Evolutionary conservation across 30 jellyfish, hydroid and myxozoan genomes (phyloP).

Genomic region (Aurelia aurita): DNA sequence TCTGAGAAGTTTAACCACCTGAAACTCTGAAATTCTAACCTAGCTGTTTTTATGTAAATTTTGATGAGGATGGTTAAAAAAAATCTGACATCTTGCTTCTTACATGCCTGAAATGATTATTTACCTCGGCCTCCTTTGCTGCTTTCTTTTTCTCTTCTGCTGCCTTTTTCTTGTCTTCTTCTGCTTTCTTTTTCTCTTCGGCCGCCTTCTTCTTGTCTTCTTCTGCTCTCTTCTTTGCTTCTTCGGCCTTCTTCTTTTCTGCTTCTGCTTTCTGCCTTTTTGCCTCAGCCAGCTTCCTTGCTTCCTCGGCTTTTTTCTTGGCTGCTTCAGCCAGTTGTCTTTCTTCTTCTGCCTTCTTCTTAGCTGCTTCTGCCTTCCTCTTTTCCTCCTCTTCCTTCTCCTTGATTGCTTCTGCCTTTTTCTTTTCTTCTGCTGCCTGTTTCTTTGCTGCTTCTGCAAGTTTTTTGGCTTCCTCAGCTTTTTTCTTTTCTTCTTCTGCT

Average conservation of each 20-base stretch:
- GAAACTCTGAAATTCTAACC: not conserved
- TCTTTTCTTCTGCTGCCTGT: slow-evolving; percentile 10
- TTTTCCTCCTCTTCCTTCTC: slow-evolving; percentile 5
- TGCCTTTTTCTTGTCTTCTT: slow-evolving; percentile 29
- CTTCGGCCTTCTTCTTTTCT: slow-evolving; percentile 41
- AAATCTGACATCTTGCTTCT: no score
- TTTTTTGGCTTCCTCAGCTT: slow-evolving; percentile 49
- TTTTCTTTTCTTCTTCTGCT: slow-evolving; percentile 52
- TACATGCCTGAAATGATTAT: no score
- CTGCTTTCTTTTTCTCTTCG: slow-evolving; percentile 36
- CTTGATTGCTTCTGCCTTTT: slow-evolving; percentile 16
- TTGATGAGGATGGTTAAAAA: no score
- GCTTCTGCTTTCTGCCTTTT: slow-evolving; percentile 3
- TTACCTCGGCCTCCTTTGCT: not conserved
- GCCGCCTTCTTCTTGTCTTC: slow-evolving; percentile 32
- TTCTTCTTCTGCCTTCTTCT: slow-evolving; percentile 30
- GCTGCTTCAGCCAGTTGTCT: slow-evolving; percentile 12
- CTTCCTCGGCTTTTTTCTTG: slow-evolving; percentile 2
- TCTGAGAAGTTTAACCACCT: no score
- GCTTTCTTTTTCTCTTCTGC: slow-evolving; percentile 21
- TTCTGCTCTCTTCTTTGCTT: slow-evolving; percentile 36
- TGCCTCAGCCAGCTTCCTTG: slow-evolving; percentile 3
- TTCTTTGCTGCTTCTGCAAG: slow-evolving; percentile 35
- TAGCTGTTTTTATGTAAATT: no score
- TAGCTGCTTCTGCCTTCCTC: slow-evolving; percentile 8